Conservation (phyloP, 2,113 vertebrate genomes). For the Riparia riparia region DNA sequence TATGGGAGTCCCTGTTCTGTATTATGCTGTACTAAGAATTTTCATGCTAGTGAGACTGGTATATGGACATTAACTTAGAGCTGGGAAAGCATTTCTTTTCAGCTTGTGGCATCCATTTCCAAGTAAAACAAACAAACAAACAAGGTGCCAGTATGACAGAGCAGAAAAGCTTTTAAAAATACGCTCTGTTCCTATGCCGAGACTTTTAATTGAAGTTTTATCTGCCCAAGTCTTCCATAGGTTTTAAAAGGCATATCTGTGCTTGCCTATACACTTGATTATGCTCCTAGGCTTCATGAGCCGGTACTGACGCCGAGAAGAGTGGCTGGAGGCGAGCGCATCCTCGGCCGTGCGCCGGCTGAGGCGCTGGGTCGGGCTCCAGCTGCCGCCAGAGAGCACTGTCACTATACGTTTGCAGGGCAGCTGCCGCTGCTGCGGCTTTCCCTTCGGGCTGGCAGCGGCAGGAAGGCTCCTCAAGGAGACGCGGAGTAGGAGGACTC, state of each 20-base stretch:
- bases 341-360: accelerated
- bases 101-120: background rate
- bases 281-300: background rate
- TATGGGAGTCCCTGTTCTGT: background rate
- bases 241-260: background rate
- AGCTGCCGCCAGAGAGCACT: conserved; percentile 49
- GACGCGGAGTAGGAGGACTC: background rate
- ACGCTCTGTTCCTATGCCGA: background rate
- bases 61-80: background rate
- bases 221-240: background rate
- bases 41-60: background rate
- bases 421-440: background rate
- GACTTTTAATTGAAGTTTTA: background rate
- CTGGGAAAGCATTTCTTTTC: background rate
- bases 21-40: background rate
- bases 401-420: background rate
- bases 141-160: background rate
- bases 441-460: background rate
- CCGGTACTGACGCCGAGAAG: background rate
- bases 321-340: background rate
- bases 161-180: background rate
- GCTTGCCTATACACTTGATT: background rate
- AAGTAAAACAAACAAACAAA: background rate
- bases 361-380: background rate
- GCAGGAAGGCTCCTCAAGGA: background rate